Evolutionary conservation across 2,113 vertebrate genomes (phyloP), one percentile per base, ranked within the genome.

Genomic region (Etheostoma spectabile): DNA sequence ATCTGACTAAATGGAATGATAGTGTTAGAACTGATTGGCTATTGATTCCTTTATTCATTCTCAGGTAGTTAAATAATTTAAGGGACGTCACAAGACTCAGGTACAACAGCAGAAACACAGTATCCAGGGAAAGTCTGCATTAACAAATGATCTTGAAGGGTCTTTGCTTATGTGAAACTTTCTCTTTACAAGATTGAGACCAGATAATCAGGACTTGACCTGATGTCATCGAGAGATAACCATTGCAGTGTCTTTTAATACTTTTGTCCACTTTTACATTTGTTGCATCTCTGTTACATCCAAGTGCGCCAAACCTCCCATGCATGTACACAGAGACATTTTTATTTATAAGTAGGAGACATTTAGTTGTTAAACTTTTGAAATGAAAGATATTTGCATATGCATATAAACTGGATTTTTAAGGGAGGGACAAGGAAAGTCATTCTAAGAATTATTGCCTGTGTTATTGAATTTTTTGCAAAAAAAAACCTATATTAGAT

Each of bases 31-130:
- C 62, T 51, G 70, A 77, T 66, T 56, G 65, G 59, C 24, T 85
- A 85, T 91, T 56, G 86, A 90, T 85, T 80, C 59, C 46, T 84
- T 33, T 61, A 24, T 85, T 77, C 63, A 69, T 72, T 71, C 65
- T 73, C n/a, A 13, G 61, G 74, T 64, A 74, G 62, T 80, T 86
- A 84, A 68, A 63, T 62, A 85, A 77, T 83, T 81, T 84, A 79
- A 62, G 56, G 42, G 73, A 77, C 46, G 10, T 75, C 55, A 46
- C 52, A 55, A 71, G 74, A 55, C 57, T 72, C 22, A 74, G 59
- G 67, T 61, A 45, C 53, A 51, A 49, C 73, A 55, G 33, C 56
- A 59, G 60, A 57, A 45, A 59, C 42, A 24, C 24, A 67, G 63
- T 24, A 49, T 48, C 79, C 63, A 35, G 69, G 16, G 24, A 52